Conservation (phyloP, 2,113 vertebrate species). For the Malurus melanocephalus region DNA sequence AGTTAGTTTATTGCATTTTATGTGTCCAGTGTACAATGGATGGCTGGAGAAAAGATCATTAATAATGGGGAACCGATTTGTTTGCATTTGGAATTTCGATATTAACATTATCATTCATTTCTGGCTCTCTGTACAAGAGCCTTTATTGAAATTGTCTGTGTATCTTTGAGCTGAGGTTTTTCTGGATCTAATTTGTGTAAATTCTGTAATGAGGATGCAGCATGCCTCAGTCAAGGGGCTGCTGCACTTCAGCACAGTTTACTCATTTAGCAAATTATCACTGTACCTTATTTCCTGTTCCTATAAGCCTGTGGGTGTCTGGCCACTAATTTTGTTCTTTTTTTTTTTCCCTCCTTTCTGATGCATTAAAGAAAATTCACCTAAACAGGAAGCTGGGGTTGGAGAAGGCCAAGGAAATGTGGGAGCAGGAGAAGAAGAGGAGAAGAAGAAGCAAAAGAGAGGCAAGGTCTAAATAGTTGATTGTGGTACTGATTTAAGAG, state of each 20-base stretch:
- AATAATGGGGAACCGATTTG: not conserved
- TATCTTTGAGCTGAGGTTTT: not conserved
- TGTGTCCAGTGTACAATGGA: not conserved
- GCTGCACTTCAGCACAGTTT: not conserved
- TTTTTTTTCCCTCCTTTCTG: not conserved
- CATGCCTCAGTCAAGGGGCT: not conserved
- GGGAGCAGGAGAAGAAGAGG: constrained; percentile 91
- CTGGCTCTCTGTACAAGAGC: not conserved
- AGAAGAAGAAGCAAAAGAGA: constrained; percentile 98
- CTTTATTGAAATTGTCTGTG: not conserved
- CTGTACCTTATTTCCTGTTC: not conserved
- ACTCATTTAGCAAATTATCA: not conserved
- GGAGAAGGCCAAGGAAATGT: constrained; percentile 80
- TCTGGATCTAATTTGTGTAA: not conserved
- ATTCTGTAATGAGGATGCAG: not conserved
- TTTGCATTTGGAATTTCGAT: not conserved
- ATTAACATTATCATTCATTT: not conserved
- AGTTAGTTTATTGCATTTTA: not conserved
- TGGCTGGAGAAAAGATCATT: not conserved
- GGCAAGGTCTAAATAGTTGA: constrained; percentile 72
- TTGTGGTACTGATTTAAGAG: not conserved
- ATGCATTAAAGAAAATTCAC: constrained; percentile 77
- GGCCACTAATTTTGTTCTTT: not conserved
- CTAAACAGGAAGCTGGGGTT: constrained; percentile 83
- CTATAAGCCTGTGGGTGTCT: not conserved